Evolutionary conservation across 2,888 invertebrate genomes (phyloP), one percentile per base, ranked within the genome.

Genomic region (Cheilosia vernalis): DNA sequence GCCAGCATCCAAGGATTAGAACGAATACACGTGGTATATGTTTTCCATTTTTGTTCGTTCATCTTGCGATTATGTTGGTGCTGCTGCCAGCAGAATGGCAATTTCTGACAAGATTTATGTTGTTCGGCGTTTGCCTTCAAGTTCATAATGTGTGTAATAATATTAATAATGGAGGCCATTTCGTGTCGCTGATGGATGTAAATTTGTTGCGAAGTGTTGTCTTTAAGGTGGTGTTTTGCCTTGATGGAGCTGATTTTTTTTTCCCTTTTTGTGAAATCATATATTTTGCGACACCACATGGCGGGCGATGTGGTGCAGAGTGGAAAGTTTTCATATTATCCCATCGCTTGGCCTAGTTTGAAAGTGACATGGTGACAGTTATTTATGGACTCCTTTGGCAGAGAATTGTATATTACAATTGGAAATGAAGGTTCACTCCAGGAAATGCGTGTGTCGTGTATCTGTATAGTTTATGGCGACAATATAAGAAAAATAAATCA

Each of bases 81-180:
- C 73, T 78, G 78, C 51, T 73, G 78, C 51, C 37, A 73, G 63
- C 44, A 44, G 81, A 72, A 85, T 81, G 58, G 80, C 67, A 83
- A 83, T 78, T 83, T 67, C 56, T 73, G 76, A 81, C 85, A 85
- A 85, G 85, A 85, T 85, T 85, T 85, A 85, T 85, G 85, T 60
- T 63, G 55, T 69, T 83, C 78, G 66, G 78, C 67, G 73, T 78
- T 82, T 67, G 66, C 72, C 55, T 81, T 66, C 81, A 49, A 80
- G 85, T 85, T 85, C 85, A 77, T 81, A 81, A 85, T 85, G 72
- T 70, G 72, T 72, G 85, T 85, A 85, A 85, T 85, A 76, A 80
- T 80, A 80, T 80, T 85, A 80, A 85, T 85, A 85, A 85, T 85
- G 81, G 76, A 77, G 60, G 56, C 76, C 76, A 67, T 85, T 85